Conservation (phyloP, 64 coral and sea anemone genomes). For the Porites lutea region DNA sequence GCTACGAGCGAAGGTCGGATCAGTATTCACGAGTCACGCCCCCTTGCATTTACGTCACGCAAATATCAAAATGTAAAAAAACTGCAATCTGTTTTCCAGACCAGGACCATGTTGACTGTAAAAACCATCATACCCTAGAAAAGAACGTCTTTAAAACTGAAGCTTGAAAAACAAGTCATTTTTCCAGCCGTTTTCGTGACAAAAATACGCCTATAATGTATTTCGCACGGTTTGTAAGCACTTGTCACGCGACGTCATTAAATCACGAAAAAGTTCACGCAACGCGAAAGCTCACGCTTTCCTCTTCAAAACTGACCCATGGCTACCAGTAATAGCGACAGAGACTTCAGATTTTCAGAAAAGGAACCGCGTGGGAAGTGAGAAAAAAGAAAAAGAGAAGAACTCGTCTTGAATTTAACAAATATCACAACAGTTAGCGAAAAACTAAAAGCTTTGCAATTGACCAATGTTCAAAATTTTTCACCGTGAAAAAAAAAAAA, state of each 20-base stretch:
- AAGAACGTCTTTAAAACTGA: neutral
- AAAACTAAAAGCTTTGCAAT: too few species aligned
- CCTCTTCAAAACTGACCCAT: neutral
- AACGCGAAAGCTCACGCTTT: neutral
- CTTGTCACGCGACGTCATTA: slow-evolving; percentile 28
- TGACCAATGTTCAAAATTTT: too few species aligned
- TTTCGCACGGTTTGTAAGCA: neutral
- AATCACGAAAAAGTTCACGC: slow-evolving; percentile 42
- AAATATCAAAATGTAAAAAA: neutral
- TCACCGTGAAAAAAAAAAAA: too few species aligned
- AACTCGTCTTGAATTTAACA: neutral
- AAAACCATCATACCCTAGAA: neutral
- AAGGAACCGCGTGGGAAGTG: too few species aligned
- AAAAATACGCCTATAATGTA: neutral
- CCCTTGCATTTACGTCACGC: slow-evolving; percentile 3
- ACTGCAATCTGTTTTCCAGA: neutral
- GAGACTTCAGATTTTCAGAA: neutral
- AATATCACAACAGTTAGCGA: too few species aligned
- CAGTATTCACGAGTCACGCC: neutral
- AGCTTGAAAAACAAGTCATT: neutral
- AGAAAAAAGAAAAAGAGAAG: neutral
- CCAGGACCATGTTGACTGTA: neutral
- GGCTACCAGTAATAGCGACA: neutral
- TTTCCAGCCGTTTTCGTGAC: neutral
- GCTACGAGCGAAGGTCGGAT: neutral